phyloP scores from a whole-genome alignment of 1,140 invertebrate species.

The Pteromalus puparum region DNA sequence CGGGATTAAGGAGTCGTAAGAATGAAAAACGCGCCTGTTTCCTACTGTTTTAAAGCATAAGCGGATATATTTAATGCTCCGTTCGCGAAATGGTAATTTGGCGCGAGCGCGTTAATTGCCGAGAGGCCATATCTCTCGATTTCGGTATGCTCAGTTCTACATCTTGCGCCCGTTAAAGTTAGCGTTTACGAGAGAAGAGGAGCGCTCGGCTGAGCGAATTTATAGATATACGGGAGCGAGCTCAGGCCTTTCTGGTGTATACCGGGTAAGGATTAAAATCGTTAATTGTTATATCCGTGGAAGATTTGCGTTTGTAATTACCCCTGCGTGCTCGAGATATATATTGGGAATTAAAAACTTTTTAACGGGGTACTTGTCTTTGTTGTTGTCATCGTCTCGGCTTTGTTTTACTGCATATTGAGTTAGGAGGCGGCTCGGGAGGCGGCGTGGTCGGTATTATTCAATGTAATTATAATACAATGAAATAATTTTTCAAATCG shows the following conservation, averaged over 20 bases:
- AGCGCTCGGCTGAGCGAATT: not conserved
- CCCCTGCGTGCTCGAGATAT: constrained; percentile 10
- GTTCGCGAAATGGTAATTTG: constrained; percentile 62
- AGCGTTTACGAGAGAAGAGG: constrained; percentile 49
- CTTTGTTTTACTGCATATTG: not conserved
- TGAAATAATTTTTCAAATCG: too few relatives aligned
- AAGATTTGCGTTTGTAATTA: constrained; percentile 40
- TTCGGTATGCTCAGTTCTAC: constrained; percentile 47
- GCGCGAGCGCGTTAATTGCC: constrained; percentile 65
- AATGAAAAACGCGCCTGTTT: constrained; percentile 58
- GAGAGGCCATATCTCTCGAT: constrained; percentile 47
- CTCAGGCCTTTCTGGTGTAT: constrained; percentile 44
- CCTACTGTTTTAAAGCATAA: constrained; percentile 49
- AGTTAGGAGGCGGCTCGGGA: too few relatives aligned
- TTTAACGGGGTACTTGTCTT: constrained; percentile 4
- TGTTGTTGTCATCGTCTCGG: constrained; percentile 14
- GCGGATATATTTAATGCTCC: constrained; percentile 47
- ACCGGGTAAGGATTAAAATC: constrained; percentile 64
- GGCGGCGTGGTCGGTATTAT: too few relatives aligned
- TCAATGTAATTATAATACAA: too few relatives aligned
- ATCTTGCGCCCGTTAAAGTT: constrained; percentile 60
- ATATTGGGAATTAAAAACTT: constrained; percentile 33
- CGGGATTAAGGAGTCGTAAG: constrained; percentile 61
- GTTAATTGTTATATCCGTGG: constrained; percentile 69
- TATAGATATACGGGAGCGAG: constrained; percentile 51